Base-by-base conservation (phyloP, 64 coral and sea anemone species). In the Stichodactyla mertensii region DNA sequence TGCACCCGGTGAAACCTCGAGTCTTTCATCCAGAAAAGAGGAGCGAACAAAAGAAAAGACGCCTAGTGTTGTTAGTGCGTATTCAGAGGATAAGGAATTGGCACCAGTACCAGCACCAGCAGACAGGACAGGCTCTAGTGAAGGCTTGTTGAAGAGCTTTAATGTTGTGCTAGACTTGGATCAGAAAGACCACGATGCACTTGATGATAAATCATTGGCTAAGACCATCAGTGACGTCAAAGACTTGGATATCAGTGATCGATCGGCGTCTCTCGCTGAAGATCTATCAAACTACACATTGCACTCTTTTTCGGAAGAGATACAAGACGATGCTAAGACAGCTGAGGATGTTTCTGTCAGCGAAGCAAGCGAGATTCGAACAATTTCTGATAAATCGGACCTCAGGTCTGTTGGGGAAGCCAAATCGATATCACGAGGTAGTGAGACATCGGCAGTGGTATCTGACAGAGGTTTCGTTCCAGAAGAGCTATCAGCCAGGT, bases 321-420 rank as follows among this genome's bases (percentile, higher is more conserved):
- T 92, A 8, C 61, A 87, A 31, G 90, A 92, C 14, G 85, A 87
- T n/a, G 86, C 78, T 18, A 87, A 57, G 51, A 92, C 86, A 10
- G 85, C 84, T 20, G 83, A 86, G 57, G 90, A 92, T 60, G 24
- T 81, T 53, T 91, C 89, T 10, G 51, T 87, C 16, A 87, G 78
- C 22, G 77, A 92, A 57, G 77, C 59, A 22, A 92, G 85, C 59
- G 78, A 87, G 51, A 79, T 87, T 10, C 84, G 27, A 55, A 87
- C 77, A 15, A 54, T 27, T 22, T 92, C 90, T 24, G 69, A 87
- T 13, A 55, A 55, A 66, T 55, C 71, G 18, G 88, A 77, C 57
- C 9, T 57, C 6, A 84, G 51, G 22, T 83, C 79, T 4, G 0
- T 15, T 58, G 14, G n/a, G 19, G 62, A 66, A 66, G 24, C 69